Percentiles rank a stretch among this genome's conserved stretches.
Conservation (phyloP, 2,888 invertebrate genomes). For the Cantharis nigra region DNA sequence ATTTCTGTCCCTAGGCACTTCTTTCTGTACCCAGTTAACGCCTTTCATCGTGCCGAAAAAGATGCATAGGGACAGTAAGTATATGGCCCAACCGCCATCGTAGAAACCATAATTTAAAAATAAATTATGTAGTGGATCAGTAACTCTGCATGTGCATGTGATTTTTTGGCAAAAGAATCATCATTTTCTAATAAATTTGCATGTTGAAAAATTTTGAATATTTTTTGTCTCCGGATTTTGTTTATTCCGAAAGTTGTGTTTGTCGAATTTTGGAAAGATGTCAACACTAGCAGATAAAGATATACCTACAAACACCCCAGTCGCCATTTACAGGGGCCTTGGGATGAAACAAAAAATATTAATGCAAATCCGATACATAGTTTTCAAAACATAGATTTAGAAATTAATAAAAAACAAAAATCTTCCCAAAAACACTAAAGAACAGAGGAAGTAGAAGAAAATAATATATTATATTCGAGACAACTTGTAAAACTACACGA, state of each 20-base stretch:
- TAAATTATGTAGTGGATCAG: background rate
- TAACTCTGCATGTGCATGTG: background rate
- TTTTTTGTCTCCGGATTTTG: background rate
- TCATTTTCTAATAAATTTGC: background rate
- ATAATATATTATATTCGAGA: too few species aligned
- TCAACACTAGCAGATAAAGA: too few species aligned
- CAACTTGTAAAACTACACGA: too few species aligned
- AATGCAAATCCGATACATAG: too few species aligned
- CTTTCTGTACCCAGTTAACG: conserved; percentile 31
- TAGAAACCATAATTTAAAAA: background rate
- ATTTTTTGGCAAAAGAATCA: background rate
- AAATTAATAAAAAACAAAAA: too few species aligned
- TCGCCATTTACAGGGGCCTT: too few species aligned
- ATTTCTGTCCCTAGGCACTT: conserved; percentile 30
- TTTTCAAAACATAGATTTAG: too few species aligned
- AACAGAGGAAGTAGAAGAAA: too few species aligned
- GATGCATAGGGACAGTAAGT: conserved; percentile 31
- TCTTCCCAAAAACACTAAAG: too few species aligned
- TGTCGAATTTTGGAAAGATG: background rate
- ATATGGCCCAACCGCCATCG: conserved; percentile 6
- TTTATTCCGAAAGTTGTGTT: background rate
- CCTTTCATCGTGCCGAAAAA: conserved; percentile 30
- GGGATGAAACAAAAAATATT: too few species aligned
- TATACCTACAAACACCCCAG: too few species aligned
- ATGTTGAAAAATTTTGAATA: background rate